A percentile compares a stretch with the other conserved stretches of the same genome.
phyloP scores from a whole-genome alignment of 2,113 vertebrate genomes.

The Apodemus sylvaticus region DNA sequence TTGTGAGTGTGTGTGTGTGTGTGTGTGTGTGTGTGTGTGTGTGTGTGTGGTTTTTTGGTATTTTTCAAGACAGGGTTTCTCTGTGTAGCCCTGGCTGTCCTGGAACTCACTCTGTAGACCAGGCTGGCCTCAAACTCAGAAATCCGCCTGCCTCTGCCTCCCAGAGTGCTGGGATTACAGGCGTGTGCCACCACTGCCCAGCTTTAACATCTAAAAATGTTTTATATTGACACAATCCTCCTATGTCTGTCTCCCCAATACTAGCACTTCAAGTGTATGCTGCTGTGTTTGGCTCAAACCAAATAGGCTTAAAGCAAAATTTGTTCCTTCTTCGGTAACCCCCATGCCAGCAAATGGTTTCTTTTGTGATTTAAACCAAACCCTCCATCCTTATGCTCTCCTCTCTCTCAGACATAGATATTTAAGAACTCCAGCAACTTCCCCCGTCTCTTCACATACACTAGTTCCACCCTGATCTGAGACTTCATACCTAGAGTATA shows the following conservation, averaged over 20 bases:
- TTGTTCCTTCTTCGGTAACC: not conserved
- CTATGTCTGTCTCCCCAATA: not conserved
- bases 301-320: constrained; percentile 14
- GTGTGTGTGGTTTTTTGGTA: too few relatives aligned
- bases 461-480: not conserved
- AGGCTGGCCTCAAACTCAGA: too few relatives aligned
- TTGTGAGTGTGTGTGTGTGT: too few relatives aligned
- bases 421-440: not conserved
- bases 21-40: too few relatives aligned
- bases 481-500: not conserved
- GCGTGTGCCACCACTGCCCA: too few relatives aligned
- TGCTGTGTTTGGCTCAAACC: not conserved
- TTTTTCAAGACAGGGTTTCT: too few relatives aligned
- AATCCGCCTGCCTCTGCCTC: too few relatives aligned
- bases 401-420: not conserved
- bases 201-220: not conserved
- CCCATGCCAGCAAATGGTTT: not conserved
- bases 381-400: not conserved
- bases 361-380: not conserved
- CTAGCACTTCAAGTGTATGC: not conserved
- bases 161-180: too few relatives aligned
- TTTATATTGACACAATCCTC: not conserved
- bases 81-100: too few relatives aligned
- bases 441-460: not conserved
- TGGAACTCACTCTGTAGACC: too few relatives aligned